Evolutionary conservation across 2,888 invertebrate species (phyloP).

Genomic region (Phrixothrix hirtus): DNA sequence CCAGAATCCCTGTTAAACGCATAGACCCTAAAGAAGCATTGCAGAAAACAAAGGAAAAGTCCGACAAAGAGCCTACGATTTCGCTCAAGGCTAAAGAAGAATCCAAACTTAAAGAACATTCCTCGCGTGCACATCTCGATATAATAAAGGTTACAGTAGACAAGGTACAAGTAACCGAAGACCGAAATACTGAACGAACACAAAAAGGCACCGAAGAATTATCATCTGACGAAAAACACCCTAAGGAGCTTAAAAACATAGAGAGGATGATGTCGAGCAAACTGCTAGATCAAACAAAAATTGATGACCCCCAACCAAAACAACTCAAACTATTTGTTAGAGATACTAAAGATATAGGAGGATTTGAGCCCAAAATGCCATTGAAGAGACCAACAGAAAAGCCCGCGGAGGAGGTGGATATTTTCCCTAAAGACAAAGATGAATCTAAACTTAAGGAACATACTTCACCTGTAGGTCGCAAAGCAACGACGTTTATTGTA

Average conservation of each 20-base stretch:
- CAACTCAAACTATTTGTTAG: too few species aligned
- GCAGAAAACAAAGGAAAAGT: not conserved
- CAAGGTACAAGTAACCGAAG: not conserved
- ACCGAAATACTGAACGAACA: not conserved
- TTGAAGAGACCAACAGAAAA: too few species aligned
- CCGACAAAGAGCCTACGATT: not conserved
- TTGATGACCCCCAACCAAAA: too few species aligned
- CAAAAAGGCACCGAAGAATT: too few species aligned
- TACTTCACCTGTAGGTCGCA: conserved; percentile 2
- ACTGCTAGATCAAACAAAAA: too few species aligned
- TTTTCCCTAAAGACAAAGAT: not conserved
- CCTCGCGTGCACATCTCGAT: conserved; percentile 1
- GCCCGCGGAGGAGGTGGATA: too few species aligned
- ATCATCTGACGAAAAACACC: too few species aligned
- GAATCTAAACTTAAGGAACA: not conserved
- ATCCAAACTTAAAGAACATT: not conserved
- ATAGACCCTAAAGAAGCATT: not conserved
- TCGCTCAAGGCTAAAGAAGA: too few species aligned
- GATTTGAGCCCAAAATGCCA: conserved; percentile 3
- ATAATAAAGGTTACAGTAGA: not conserved
- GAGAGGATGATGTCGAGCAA: too few species aligned
- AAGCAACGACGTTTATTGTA: not conserved
- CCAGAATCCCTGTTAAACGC: too few species aligned
- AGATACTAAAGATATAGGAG: conserved; percentile 1
- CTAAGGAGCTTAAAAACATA: too few species aligned